A percentile compares a stretch with the other conserved stretches of the same genome.
Conservation (phyloP, 2,888 invertebrate species). For the Cactoblastis cactorum region DNA sequence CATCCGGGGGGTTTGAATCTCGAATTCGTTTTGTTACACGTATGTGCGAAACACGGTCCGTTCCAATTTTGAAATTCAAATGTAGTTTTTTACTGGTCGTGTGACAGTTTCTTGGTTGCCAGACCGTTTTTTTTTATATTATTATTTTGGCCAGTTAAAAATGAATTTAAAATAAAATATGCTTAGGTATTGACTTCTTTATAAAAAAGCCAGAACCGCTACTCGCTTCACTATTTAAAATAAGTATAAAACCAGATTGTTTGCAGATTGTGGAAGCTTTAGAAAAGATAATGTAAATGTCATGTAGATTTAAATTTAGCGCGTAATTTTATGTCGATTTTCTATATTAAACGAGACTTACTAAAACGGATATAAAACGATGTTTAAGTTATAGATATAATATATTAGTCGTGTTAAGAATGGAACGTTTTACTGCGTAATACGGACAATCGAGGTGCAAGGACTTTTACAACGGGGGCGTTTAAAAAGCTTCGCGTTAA, state of each 20-base stretch:
- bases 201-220: too few species aligned
- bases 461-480: slow-evolving; percentile 71
- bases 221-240: too few species aligned
- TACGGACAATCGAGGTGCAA: slow-evolving; percentile 70
- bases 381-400: slow-evolving; percentile 49
- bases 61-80: slow-evolving; percentile 9
- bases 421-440: slow-evolving; percentile 72
- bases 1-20: slow-evolving; percentile 60
- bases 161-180: neutral
- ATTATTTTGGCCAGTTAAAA: neutral
- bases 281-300: neutral
- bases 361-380: slow-evolving; percentile 6
- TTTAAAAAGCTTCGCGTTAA: slow-evolving; percentile 69
- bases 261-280: neutral
- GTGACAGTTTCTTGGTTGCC: slow-evolving; percentile 7
- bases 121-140: neutral
- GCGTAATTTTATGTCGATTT: neutral
- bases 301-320: neutral
- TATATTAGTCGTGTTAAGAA: slow-evolving; percentile 63
- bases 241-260: neutral
- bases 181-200: too few species aligned
- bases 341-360: neutral
- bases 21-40: slow-evolving; percentile 35
- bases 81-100: slow-evolving; percentile 8
- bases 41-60: slow-evolving; percentile 18